A percentile compares a stretch with the other conserved stretches of the same genome.
Conservation (phyloP, 1,140 invertebrate species). For the Drosophila subobscura region DNA sequence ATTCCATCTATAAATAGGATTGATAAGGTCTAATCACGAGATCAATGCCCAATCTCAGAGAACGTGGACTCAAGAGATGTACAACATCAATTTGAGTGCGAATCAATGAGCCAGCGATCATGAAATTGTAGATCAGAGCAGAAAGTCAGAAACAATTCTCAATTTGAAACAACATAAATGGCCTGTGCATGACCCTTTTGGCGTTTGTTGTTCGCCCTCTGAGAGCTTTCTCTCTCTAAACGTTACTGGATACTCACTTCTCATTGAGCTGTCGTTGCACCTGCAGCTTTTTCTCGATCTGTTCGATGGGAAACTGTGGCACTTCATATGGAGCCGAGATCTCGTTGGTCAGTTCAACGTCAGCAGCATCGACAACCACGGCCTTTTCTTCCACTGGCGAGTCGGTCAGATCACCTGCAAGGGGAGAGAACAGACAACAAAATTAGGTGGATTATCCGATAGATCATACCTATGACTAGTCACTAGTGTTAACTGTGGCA, state of each 20-base stretch:
- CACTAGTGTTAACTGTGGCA: slow-evolving; percentile 1
- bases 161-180: too few species aligned
- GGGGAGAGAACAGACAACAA: slow-evolving; percentile 17
- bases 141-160: too few species aligned
- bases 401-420: slow-evolving; percentile 61
- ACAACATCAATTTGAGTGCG: too few species aligned
- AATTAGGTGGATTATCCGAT: background rate
- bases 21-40: too few species aligned
- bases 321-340: slow-evolving; percentile 97
- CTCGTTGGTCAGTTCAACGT: slow-evolving; percentile 88
- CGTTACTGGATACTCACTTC: slow-evolving; percentile 87
- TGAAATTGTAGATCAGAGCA: too few species aligned
- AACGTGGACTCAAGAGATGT: too few species aligned
- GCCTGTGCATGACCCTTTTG: too few species aligned
- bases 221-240: too few species aligned
- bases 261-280: slow-evolving; percentile 95
- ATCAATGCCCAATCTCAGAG: too few species aligned
- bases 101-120: too few species aligned
- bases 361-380: slow-evolving; percentile 33
- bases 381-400: slow-evolving; percentile 58
- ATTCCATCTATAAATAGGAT: too few species aligned
- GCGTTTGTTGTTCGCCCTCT: too few species aligned
- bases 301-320: slow-evolving; percentile 98
- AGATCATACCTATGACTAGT: background rate
- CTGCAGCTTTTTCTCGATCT: slow-evolving; percentile 96